Base-by-base conservation (phyloP, 37 sponge, comb jelly and placozoan species). In the Lycopodina hypogea region DNA sequence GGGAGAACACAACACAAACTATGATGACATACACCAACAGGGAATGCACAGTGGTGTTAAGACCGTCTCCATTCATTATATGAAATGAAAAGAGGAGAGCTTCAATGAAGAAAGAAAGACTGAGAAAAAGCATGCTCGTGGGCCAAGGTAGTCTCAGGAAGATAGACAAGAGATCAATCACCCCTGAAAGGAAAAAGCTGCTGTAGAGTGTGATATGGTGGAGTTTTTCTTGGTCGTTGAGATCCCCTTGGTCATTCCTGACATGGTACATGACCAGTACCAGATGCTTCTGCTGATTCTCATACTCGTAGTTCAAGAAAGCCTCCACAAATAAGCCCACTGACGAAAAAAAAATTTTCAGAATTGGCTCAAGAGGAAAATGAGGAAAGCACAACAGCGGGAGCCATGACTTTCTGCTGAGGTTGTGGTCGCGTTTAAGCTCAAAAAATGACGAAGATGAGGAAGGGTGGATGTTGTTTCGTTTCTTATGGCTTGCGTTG, bases 191-290 rank as follows among this genome's bases (percentile, higher is more conserved):
- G 2, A 83, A 1, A 83, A 89, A 89, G 41, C 45, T 57, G 7
- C 42, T 28, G 38, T 89, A 89, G 81, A 89, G 79, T 12, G 89
- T 89, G 42, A 71, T 69, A 56, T 89, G 89, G 7, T 89, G 89
- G 19, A 79, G 68, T 38, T 69, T 73, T 1, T 35, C 68, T 26
- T 79, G 32, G 19, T 60, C 60, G 21, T 41, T 53, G 21, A 76
- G 42, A 7, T 75, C 42, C 29, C 79, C 73, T 53, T 77, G 26
- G 12, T 21, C 58, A 0, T 68, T 63, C 18, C 15, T 4, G 4
- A 89, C 35, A 21, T 32, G 51, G 53, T 78, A 71, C 28, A 72
- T 52, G 3, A 22, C n/a, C 15, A 45, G 22, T 29, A 23, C 68
- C 33, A 86, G 39, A 14, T 76, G 70, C 28, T 26, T 21, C 22